A percentile compares a stretch with the other conserved stretches of the same genome.
Evolutionary conservation across 2,888 invertebrate genomes (phyloP).

Genomic region (Lithophane semibrunnea): DNA sequence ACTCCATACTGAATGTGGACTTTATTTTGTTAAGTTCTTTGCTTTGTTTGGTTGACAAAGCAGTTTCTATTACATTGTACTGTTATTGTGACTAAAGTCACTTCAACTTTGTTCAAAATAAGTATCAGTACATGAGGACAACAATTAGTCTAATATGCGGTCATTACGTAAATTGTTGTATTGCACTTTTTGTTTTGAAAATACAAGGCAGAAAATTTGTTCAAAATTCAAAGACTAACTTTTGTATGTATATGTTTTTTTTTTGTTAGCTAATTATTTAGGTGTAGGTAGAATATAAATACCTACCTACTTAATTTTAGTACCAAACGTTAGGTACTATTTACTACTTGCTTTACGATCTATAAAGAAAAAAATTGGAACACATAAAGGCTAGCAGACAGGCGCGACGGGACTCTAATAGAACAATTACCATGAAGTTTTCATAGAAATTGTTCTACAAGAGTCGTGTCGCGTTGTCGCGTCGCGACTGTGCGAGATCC

Average conservation of each 20-base stretch:
- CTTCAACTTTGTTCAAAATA: background rate
- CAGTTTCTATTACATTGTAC: background rate
- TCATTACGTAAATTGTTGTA: background rate
- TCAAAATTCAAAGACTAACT: background rate
- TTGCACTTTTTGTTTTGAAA: background rate
- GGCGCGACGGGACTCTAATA: too few relatives aligned
- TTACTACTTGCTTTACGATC: background rate
- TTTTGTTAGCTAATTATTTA: background rate
- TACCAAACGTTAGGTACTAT: background rate
- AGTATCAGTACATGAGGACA: background rate
- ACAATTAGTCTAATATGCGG: background rate
- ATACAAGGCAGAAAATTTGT: background rate
- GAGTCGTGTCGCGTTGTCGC: too few relatives aligned
- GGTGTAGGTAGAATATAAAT: background rate
- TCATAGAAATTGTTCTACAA: too few relatives aligned
- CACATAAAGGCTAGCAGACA: too few relatives aligned
- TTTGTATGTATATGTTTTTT: background rate
- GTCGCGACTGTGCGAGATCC: too few relatives aligned
- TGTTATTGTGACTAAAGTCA: conserved; percentile 7
- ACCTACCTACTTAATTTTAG: background rate
- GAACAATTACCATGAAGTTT: too few relatives aligned
- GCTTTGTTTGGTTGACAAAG: background rate
- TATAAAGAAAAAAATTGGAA: background rate
- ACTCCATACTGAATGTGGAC: background rate
- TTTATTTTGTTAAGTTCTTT: background rate